These are phyloP conservation scores for Philereme vetulata DNA, from an alignment of 2,888 invertebrate species.

Conservation along the genomic window DNA sequence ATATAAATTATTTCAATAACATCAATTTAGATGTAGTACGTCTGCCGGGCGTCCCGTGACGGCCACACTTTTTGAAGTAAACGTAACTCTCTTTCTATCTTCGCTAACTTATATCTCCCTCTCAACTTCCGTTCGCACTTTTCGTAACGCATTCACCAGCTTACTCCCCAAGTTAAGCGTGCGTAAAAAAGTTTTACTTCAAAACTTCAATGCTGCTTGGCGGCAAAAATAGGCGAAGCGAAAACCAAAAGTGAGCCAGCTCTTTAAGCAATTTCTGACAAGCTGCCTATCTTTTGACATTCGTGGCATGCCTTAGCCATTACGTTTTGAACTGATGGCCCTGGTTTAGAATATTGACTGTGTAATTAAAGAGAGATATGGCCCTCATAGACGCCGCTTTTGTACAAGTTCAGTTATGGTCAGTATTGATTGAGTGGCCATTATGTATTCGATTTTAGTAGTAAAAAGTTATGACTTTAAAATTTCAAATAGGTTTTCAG, in stretches of 20 bases:
- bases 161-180: too few relatives aligned
- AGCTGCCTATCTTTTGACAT: constrained; percentile 26
- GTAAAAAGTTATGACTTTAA: constrained; percentile 3
- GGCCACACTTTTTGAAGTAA: too few relatives aligned
- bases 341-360: constrained; percentile 23
- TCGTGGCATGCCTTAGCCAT: constrained; percentile 25
- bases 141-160: too few relatives aligned
- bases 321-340: constrained; percentile 21
- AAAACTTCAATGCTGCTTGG: too few relatives aligned
- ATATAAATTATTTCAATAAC: too few relatives aligned
- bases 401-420: constrained; percentile 16
- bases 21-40: too few relatives aligned
- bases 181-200: too few relatives aligned
- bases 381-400: constrained; percentile 2
- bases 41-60: too few relatives aligned
- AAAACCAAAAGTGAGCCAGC: constrained; percentile 11
- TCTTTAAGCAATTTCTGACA: background rate
- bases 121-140: too few relatives aligned
- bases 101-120: too few relatives aligned
- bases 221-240: background rate
- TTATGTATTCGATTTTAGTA: constrained; percentile 11
- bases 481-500: background rate
- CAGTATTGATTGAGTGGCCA: constrained; percentile 1
- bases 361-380: constrained; percentile 26
- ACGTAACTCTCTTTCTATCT: too few relatives aligned